Evolutionary conservation across 2,113 vertebrate species (phyloP).

Genomic region (Seriola quinqueradiata): DNA sequence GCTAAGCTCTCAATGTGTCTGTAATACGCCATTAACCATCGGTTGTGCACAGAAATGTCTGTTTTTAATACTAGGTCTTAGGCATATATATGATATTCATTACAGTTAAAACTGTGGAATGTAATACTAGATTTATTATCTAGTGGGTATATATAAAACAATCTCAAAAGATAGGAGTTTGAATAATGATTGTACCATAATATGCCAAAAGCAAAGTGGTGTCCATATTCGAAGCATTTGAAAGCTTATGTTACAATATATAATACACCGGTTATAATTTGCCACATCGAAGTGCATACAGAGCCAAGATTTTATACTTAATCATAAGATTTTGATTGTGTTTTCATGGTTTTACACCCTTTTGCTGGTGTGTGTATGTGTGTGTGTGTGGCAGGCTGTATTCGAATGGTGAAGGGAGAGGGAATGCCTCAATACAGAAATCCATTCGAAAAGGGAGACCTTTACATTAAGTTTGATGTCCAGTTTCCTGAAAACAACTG

Average conservation of each 20-base stretch:
- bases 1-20: not conserved
- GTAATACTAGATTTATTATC: not conserved
- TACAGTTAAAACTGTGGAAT: not conserved
- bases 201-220: too few species aligned
- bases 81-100: not conserved
- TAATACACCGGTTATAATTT: not conserved
- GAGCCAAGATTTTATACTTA: not conserved
- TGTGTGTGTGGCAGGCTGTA: constrained; percentile 84
- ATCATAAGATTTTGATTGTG: not conserved
- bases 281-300: not conserved
- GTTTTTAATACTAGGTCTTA: too few species aligned
- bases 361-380: not conserved
- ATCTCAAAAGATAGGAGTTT: not conserved
- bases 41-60: not conserved
- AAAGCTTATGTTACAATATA: not conserved
- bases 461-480: constrained; percentile 98
- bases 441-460: constrained; percentile 98
- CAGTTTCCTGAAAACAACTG: constrained; percentile 99
- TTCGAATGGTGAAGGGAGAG: constrained; percentile 94
- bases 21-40: not conserved
- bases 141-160: not conserved
- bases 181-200: too few species aligned
- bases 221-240: too few species aligned
- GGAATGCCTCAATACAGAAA: constrained; percentile 99
- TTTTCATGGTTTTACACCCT: not conserved